Evolutionary conservation across 2,797 vertebrate genomes (phyloP).

Genomic region (Hylomyscus alleni): DNA sequence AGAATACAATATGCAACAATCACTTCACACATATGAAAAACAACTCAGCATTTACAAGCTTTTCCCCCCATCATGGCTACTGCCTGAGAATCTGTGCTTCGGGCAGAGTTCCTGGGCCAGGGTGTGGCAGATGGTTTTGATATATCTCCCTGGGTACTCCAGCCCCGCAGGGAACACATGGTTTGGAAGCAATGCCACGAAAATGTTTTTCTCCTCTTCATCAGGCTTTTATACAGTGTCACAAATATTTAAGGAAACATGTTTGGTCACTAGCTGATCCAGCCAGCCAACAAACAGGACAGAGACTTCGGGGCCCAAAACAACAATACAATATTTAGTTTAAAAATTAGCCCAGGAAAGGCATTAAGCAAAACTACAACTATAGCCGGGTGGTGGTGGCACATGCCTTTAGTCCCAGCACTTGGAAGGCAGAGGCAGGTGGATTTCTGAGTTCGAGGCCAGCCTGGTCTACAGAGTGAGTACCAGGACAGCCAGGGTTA

Average conservation of each 20-base stretch:
- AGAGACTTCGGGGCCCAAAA: neutral
- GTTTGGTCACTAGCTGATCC: neutral
- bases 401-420: too few species aligned
- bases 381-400: too few species aligned
- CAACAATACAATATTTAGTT: neutral
- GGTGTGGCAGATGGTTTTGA: neutral
- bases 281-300: neutral
- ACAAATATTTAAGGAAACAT: slow-evolving; percentile 5
- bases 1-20: neutral
- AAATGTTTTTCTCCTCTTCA: neutral
- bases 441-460: too few species aligned
- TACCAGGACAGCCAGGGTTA: too few species aligned
- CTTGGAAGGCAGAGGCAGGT: too few species aligned
- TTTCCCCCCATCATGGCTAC: neutral
- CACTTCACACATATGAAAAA: neutral
- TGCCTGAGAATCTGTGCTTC: neutral
- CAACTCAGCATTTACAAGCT: neutral
- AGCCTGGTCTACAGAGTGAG: too few species aligned
- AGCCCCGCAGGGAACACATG: neutral
- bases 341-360: slow-evolving; percentile 37
- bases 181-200: neutral
- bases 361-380: neutral
- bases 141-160: neutral
- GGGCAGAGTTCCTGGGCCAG: neutral
- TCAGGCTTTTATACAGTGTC: neutral